Base-by-base conservation (phyloP, 1,140 invertebrate species). In the Campoletis sonorensis region DNA sequence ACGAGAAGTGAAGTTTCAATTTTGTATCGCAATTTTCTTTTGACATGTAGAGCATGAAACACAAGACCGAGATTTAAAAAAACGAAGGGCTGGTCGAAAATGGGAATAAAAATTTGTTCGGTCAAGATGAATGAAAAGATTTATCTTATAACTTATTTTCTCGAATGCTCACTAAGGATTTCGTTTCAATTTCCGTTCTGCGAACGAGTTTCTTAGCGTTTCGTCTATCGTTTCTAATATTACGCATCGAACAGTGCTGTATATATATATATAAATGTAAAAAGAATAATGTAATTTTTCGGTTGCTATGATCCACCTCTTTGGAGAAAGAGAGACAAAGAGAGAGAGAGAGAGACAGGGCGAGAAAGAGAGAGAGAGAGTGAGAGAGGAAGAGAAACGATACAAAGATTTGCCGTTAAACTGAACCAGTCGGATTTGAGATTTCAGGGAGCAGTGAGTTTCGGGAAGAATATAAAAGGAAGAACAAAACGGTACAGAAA, bases 121-220 rank as follows among this genome's bases (percentile, higher is more conserved):
- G 51, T 54, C 51, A 54, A 54, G 51, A 54, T 54, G 51, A 54
- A 54, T 54, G 51, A 1, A 54, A 4, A 54, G 16, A 54, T 54
- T 54, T 54, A 54, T 76, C 61, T 86, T 84, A n/a, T n/a, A 83
- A 79, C 79, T 81, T 82, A 80, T 81, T 84, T 83, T 81, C 82
- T 83, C 83, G 72, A 83, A 81, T 84, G 79, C 83, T 84, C 79
- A 76, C 76, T 68, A 61, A 45, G 33, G 80, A 64, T 64, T 64
- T 21, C n/a, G 27, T 64, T 64, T 64, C 61, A 64, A 64, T 64
- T 64, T 64, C 61, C 23, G 61, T 64, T 64, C 11, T 26, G 27
- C 61, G 61, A 26, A 64, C 23, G 61, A 64, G 23, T 64, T 64
- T 33, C 30, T 33, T 33, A 33, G 30, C 30, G 30, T 33, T 33